Conservation (phyloP, 2,888 invertebrate species). For the Yponomeuta malinellus region DNA sequence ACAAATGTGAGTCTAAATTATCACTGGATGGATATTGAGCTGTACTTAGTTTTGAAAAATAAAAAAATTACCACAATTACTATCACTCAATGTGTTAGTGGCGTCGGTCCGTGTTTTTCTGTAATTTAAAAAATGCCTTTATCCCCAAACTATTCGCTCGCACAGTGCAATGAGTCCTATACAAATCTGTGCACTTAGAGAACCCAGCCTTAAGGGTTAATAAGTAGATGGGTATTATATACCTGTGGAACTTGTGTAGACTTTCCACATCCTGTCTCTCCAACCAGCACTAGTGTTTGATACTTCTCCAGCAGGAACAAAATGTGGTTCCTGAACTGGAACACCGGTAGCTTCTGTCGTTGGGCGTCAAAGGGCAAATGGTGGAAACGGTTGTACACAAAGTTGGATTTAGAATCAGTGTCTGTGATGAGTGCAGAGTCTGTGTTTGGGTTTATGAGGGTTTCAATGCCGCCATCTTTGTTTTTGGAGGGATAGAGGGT, state of each 20-base stretch:
- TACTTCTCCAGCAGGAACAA: constrained; percentile 81
- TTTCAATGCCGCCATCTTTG: constrained; percentile 57
- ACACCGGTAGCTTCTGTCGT: constrained; percentile 90
- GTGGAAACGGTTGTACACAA: constrained; percentile 90
- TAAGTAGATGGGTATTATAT: too few species aligned
- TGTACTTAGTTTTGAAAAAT: too few species aligned
- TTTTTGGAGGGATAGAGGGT: constrained; percentile 54
- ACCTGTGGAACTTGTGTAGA: constrained; percentile 97
- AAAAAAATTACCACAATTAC: too few species aligned
- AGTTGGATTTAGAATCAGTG: constrained; percentile 78
- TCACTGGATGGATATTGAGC: too few species aligned
- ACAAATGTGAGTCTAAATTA: too few species aligned
- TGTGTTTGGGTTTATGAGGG: constrained; percentile 52
- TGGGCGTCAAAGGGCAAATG: constrained; percentile 90
- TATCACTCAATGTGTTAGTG: too few species aligned
- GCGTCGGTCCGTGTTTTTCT: too few species aligned
- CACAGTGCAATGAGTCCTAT: too few species aligned
- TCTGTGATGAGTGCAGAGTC: constrained; percentile 68
- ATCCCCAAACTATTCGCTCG: too few species aligned
- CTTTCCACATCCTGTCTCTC: constrained; percentile 97
- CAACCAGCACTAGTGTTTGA: constrained; percentile 91
- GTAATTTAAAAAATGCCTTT: too few species aligned
- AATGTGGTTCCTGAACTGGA: constrained; percentile 89
- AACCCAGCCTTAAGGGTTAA: too few species aligned
- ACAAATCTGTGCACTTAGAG: too few species aligned